Conservation (phyloP, 2,888 invertebrate genomes). For the Lycophotia porphyrea region DNA sequence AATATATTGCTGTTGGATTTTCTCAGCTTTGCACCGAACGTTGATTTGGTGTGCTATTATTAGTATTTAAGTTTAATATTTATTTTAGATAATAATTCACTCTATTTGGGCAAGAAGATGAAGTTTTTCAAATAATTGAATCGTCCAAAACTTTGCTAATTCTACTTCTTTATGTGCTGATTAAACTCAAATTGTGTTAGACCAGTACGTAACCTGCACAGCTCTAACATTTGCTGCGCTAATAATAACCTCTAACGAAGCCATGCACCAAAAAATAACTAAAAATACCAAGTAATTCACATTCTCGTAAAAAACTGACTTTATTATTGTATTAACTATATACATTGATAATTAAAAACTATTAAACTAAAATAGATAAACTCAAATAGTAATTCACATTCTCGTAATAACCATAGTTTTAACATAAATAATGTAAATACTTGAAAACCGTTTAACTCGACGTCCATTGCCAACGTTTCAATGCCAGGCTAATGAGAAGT, state of each 20-base stretch:
- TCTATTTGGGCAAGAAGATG: background rate
- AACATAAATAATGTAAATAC: slow-evolving; percentile 45
- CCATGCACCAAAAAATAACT: background rate
- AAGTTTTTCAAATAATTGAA: background rate
- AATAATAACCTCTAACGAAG: background rate
- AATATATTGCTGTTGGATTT: background rate
- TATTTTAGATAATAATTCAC: background rate
- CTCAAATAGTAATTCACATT: slow-evolving; percentile 29
- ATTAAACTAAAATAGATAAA: too few species aligned
- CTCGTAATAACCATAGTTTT: slow-evolving; percentile 21
- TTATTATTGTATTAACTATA: too few species aligned
- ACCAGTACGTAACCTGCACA: background rate
- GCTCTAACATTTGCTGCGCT: background rate
- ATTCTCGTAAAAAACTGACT: too few species aligned
- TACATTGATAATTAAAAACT: too few species aligned
- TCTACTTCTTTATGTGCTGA: background rate
- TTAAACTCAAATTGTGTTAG: background rate
- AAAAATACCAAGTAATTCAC: slow-evolving; percentile 14
- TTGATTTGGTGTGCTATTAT: background rate
- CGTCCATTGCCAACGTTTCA: slow-evolving; percentile 61
- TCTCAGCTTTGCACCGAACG: background rate
- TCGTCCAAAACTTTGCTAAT: background rate
- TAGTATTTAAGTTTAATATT: background rate
- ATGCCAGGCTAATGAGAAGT: slow-evolving; percentile 57
- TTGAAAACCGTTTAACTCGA: slow-evolving; percentile 55